These are phyloP conservation scores for Puma concolor DNA, from an alignment of 2,113 vertebrate species.

Conservation along the genomic window DNA sequence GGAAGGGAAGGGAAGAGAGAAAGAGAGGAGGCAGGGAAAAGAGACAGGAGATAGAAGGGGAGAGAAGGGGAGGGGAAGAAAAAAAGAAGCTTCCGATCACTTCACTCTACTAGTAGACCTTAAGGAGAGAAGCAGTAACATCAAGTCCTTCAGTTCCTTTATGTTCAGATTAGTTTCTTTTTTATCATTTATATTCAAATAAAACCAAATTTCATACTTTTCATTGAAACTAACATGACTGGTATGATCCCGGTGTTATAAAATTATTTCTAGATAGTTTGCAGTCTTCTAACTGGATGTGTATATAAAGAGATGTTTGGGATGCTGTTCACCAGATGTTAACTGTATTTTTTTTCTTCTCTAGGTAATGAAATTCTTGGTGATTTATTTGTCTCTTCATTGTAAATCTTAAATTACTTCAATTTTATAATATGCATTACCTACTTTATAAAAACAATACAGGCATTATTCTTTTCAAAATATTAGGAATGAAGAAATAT, in stretches of 20 bases:
- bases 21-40: neutral
- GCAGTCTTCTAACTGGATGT: neutral
- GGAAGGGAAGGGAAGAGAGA: too few relatives aligned
- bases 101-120: neutral
- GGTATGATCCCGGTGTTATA: neutral
- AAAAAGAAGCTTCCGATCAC: neutral
- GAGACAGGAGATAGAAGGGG: too few relatives aligned
- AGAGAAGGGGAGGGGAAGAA: neutral
- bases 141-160: neutral
- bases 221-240: neutral
- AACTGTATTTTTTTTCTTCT: neutral
- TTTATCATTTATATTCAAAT: neutral
- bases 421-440: neutral
- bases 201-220: neutral
- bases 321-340: neutral
- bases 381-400: neutral
- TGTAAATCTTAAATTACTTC: constrained; percentile 30
- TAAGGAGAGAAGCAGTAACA: neutral
- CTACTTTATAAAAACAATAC: constrained; percentile 34
- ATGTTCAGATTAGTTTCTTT: neutral
- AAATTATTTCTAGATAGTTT: neutral
- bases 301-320: neutral
- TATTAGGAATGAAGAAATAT: neutral
- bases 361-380: neutral
- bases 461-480: neutral